Base-by-base conservation (phyloP, 2,888 invertebrate species). In the Nomada lathburiana region DNA sequence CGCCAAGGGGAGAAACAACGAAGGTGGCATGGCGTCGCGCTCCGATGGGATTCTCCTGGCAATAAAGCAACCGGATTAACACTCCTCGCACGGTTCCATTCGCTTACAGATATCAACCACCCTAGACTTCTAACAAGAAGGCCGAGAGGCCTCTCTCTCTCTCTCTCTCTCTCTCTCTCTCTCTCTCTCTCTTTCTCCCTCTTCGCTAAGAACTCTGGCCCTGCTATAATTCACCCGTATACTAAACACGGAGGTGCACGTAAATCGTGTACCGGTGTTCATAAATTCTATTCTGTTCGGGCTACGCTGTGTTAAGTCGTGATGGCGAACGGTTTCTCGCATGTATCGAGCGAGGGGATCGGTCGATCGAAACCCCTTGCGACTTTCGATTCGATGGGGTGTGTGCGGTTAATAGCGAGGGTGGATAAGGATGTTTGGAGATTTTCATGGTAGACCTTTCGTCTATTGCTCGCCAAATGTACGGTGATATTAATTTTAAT, bases 1-100 rank as follows among this genome's bases (percentile, higher is more conserved):
- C 68, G 74, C 65, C 75, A 72, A 70, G 79, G 83, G 75, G 76
- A 67, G 74, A 82, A 76, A 68, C 57, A 55, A 55, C 52, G 59
- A 78, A 78, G 87, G 78, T 80, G 85, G 79, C 87, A 78, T 80
- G 85, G 76, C 83, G 85, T 75, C 64, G 76, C 59, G 77, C 87
- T 87, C 86, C 87, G 83, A 75, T 78, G 86, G 86, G 86, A 85
- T 84, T 86, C 87, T 86, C 89, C 76, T 85, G 81, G 87, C 87
- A 85, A 90, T 88, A 88, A 89, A 86, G 84, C 90, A 87, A 87
- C 89, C 84, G 86, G 87, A 90, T 90, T 89, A 89, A 86, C 87
- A 74, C 80, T 75, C 68, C 85, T 71, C 80, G 42, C 55, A 50
- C 67, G 67, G 50, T 57, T 60, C 20, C 57, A 26, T 64, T 70